Conservation (phyloP, 2,113 vertebrate species). For the Melanerpes formicivorus region DNA sequence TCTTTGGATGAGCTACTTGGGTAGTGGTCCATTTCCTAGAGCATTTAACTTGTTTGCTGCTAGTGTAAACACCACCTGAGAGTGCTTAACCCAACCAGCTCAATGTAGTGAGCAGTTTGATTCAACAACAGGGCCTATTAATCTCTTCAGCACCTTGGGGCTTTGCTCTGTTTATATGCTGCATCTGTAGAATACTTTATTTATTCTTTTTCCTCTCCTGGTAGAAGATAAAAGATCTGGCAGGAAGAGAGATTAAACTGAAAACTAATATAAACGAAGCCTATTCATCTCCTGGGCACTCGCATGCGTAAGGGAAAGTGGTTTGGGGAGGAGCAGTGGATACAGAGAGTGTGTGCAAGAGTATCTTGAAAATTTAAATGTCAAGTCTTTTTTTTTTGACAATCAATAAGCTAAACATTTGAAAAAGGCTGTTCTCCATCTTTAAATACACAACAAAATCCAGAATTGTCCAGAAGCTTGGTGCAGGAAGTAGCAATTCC, state of each 20-base stretch:
- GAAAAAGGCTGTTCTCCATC: background rate
- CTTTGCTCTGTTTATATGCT: slow-evolving; percentile 53
- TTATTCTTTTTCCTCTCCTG: slow-evolving; percentile 64
- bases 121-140: slow-evolving; percentile 65
- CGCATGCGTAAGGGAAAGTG: slow-evolving; percentile 42
- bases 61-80: slow-evolving; percentile 56
- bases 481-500: background rate
- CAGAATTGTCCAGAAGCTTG: background rate
- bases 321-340: slow-evolving; percentile 31
- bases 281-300: slow-evolving; percentile 69
- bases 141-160: slow-evolving; percentile 59
- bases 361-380: slow-evolving; percentile 70
- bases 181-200: slow-evolving; percentile 70
- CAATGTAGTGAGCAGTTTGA: slow-evolving; percentile 62
- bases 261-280: slow-evolving; percentile 76
- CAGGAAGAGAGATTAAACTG: slow-evolving; percentile 78
- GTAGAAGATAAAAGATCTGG: slow-evolving; percentile 77
- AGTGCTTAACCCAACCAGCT: slow-evolving; percentile 41
- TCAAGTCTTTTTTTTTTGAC: slow-evolving; percentile 30
- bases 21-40: slow-evolving; percentile 11
- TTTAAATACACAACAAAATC: background rate
- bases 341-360: slow-evolving; percentile 31
- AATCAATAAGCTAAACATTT: slow-evolving; percentile 46
- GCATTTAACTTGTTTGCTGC: slow-evolving; percentile 25
- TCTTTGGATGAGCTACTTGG: background rate